Base-by-base conservation (phyloP, 2,888 invertebrate genomes). In the Arrhopalites spinosus region DNA sequence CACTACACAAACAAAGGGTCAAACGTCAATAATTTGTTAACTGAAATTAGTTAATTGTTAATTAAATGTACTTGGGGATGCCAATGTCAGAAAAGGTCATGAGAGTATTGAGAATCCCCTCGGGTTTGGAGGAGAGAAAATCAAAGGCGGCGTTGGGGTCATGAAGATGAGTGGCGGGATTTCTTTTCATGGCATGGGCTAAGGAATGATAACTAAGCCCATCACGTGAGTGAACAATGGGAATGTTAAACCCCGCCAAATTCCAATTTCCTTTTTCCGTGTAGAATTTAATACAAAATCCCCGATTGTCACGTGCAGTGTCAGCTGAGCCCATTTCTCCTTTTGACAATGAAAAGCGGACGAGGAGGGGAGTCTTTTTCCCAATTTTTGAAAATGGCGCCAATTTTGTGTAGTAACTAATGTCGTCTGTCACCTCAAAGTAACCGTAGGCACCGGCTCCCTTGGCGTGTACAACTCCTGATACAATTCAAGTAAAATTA, bases 251-350 rank as follows among this genome's bases (percentile, higher is more conserved):
- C 17, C 96, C 96, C 43, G 95, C 95, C 80, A 96, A 86, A 87
- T 97, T 96, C 96, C 96, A 95, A 83, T 92, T 91, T 13, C 95
- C 95, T 84, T 95, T 94, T 81, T 95, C 94, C 0, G 94, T 93
- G 86, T 97, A 97, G 85, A 96, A 94, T 85, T 97, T 97, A 0
- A 96, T 88, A 11, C 97, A 94, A 85, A 96, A 97, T 43, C 97
- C 81, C 36, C 78, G 75, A 13, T 77, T 47, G 69, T 80, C 81
- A 0, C 73, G 64, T 13, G 64, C 36, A 1, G 79, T 77, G 45
- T 80, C 80, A 0, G 80, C 50, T 17, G 56, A 95, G 0, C 96
- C 96, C 83, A 90, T 90, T 86, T 96, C 96, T 11, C 96, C 95
- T 70, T 92, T 93, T 0, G 94, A 94, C n/a, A 93, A 92, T 0